Evolutionary conservation across 2,113 vertebrate species (phyloP).

Genomic region (Ictalurus punctatus): DNA sequence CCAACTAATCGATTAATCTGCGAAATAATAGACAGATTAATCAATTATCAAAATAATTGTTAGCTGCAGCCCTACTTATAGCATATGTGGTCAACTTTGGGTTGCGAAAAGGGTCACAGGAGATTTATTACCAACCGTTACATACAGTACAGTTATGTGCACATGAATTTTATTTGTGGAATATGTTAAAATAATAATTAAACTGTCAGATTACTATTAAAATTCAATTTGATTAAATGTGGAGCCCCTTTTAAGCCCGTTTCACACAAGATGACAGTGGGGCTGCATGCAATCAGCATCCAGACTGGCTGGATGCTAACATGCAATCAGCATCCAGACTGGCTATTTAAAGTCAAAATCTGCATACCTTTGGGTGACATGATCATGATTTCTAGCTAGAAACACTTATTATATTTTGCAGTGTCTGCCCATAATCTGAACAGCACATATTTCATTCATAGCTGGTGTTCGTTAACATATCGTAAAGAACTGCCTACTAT

Average conservation of each 20-base stretch:
- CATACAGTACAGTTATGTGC: too few relatives aligned
- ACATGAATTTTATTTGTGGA: neutral
- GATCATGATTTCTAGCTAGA: neutral
- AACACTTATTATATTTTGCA: neutral
- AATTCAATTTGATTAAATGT: neutral
- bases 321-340: neutral
- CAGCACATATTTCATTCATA: neutral
- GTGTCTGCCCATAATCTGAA: neutral
- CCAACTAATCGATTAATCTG: too few relatives aligned
- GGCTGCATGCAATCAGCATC: neutral
- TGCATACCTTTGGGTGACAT: neutral
- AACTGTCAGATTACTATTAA: neutral
- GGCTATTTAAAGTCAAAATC: slow-evolving; percentile 3
- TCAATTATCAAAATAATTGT: too few relatives aligned
- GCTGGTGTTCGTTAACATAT: neutral
- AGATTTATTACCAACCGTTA: neutral
- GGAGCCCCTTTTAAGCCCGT: neutral
- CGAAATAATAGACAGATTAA: too few relatives aligned
- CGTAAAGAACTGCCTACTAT: neutral
- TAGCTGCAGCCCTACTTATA: too few relatives aligned
- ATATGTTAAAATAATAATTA: neutral
- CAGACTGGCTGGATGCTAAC: neutral
- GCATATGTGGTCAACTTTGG: neutral
- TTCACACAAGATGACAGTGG: neutral
- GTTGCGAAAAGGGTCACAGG: neutral